Conservation (phyloP, 1,140 invertebrate genomes). For the Drosophila nasuta region DNA sequence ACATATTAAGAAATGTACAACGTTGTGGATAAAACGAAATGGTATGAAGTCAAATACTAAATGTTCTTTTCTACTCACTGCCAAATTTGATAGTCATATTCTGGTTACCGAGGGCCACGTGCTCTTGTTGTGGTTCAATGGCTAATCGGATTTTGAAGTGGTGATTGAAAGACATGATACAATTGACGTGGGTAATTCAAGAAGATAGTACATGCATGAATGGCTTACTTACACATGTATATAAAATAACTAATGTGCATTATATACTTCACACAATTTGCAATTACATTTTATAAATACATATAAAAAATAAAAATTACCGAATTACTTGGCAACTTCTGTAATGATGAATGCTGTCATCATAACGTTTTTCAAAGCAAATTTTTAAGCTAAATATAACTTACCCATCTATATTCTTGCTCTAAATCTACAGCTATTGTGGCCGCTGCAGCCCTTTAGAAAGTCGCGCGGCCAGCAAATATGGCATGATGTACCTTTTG, state of each 20-base stretch:
- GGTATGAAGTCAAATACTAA: conserved; percentile 45
- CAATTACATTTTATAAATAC: conserved; percentile 2
- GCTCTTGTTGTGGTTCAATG: conserved; percentile 32
- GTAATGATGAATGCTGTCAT: background rate
- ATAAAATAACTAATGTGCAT: background rate
- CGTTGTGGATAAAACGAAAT: background rate
- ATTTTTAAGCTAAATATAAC: conserved; percentile 32
- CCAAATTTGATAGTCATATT: conserved; percentile 73
- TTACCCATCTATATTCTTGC: conserved; percentile 10
- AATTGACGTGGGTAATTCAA: conserved; percentile 79
- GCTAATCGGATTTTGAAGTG: conserved; percentile 75
- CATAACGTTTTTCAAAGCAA: background rate
- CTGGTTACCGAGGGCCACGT: conserved; percentile 32
- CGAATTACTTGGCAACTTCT: conserved; percentile 28
- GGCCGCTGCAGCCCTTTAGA: conserved; percentile 89
- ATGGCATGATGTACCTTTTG: conserved; percentile 80
- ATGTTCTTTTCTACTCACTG: conserved; percentile 28
- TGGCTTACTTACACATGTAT: conserved; percentile 25
- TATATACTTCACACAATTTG: background rate
- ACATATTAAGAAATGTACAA: no score
- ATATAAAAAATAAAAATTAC: conserved; percentile 38
- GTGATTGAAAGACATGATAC: conserved; percentile 74
- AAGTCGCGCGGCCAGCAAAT: conserved; percentile 87
- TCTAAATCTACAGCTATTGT: conserved; percentile 86
- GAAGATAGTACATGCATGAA: conserved; percentile 62